Evolutionary conservation across 2,888 invertebrate species (phyloP), one percentile per base, ranked within the genome.

Genomic region (Luperina testacea): DNA sequence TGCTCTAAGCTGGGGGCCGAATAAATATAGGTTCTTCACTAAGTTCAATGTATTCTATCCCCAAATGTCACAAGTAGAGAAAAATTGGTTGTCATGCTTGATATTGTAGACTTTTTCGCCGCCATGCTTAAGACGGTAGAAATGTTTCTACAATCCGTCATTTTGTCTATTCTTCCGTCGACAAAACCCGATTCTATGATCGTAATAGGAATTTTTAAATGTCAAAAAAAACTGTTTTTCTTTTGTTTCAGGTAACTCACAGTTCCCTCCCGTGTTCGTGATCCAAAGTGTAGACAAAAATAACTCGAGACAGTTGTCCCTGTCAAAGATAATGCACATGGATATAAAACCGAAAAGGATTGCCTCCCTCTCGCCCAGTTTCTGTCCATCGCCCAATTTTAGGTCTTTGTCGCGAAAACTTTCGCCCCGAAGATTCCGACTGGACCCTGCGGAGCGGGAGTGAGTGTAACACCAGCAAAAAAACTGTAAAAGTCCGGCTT

Each of bases 271-370:
- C 0, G 48, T 84, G 3, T 74, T 85, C 15, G 74, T 84, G 1
- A 77, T 88, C 32, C 75, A 81, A 3, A 78, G 75, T 13, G 61
- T 68, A 75, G 77, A 89, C 53, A 88, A 76, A 17, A 59, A 7
- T 6, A 68, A 72, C n/a, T 77, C 76, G 0, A 81, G 72, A 11
- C 81, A 83, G 0, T 45, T 90, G 9, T 77, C 87, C 0, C 9
- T 68, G 0, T 87, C 90, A 9, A 84, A 88, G 27, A 80, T 78
- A 0, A 78, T 81, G 38, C 90, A 90, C 8, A 24, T 88, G 0
- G 90, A 90, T 9, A 90, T 90, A 0, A 88, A 85, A 32, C 90
- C 91, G 0, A 80, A 53, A 0, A 72, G 48, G 1, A 0, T 68
- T n/a, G 2, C 42, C 11, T 6, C 57, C 57, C 0, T n/a, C 17